phyloP scores from a whole-genome alignment of 2,797 vertebrate genomes.

The Tangara arthus region DNA sequence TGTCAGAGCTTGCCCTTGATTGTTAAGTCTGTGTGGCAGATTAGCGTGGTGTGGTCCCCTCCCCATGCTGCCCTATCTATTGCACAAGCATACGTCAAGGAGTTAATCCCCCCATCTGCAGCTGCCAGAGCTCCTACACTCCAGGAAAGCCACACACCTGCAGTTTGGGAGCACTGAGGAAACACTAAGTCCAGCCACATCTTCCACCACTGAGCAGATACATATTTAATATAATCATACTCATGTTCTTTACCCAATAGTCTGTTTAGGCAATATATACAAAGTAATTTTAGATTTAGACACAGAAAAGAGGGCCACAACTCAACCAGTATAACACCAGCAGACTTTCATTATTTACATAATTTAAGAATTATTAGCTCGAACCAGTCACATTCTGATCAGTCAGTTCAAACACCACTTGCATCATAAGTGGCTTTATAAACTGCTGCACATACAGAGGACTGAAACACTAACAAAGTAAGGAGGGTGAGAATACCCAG shows the following conservation, averaged over 20 bases:
- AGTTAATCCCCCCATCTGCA: slow-evolving; percentile 60
- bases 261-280: background rate
- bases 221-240: background rate
- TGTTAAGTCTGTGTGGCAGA: slow-evolving; percentile 37
- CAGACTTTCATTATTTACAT: background rate
- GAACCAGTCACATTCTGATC: background rate
- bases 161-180: background rate
- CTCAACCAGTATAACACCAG: background rate
- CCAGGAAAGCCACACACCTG: background rate
- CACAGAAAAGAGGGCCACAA: background rate
- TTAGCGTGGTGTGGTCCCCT: background rate
- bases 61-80: background rate
- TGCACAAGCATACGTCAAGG: slow-evolving; percentile 36
- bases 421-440: background rate
- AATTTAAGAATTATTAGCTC: background rate
- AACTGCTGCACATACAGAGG: background rate
- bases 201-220: background rate
- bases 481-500: background rate
- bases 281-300: background rate
- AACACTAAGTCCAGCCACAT: background rate
- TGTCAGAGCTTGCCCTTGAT: slow-evolving; percentile 46
- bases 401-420: background rate
- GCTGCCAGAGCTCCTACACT: background rate
- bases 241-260: background rate
- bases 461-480: background rate